Evolutionary conservation across 2,888 invertebrate species (phyloP), one percentile per base, ranked within the genome.

Genomic region (Lasioglossum malachurum): DNA sequence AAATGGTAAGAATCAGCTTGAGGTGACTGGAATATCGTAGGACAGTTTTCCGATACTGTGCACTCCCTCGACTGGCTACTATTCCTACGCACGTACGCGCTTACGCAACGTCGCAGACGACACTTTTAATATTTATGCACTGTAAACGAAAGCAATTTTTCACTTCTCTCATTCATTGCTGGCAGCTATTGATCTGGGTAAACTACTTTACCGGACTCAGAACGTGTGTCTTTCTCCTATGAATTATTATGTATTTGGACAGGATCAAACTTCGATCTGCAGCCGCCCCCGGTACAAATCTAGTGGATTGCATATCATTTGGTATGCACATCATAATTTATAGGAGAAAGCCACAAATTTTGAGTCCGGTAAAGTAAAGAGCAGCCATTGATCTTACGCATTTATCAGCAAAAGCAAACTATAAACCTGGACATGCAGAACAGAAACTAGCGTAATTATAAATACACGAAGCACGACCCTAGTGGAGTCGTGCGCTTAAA

Each of bases 1-100:
- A 83, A 86, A 86, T 74, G 83, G 72, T 71, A 83, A 89, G 83
- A 89, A 86, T 86, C 82, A 73, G 81, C 76, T 75, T 79, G 78
- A 80, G 83, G 84, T 85, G 86, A 88, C 84, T 87, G 81, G 89
- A 91, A 91, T 90, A 88, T 90, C 85, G 88, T 57, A 71, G 78
- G 90, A 88, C 89, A 89, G 88, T 88, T 91, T 90, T 88, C 88
- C 91, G 87, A 91, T 91, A 89, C 81, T 75, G 78, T 81, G 86
- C 78, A 85, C 88, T 88, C 81, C 75, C 80, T 78, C 2, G 23
- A 49, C 82, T 79, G 80, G 75, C 72, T 75, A 77, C 60, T 64
- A 19, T 35, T 44, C 46, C 41, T 57, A 38, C 69, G 41, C 83
- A 75, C 78, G 49, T 78, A 71, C 49, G 35, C 23, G 64, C 27